Base-by-base conservation (phyloP, 2,888 invertebrate genomes). In the Heliconius hortense region DNA sequence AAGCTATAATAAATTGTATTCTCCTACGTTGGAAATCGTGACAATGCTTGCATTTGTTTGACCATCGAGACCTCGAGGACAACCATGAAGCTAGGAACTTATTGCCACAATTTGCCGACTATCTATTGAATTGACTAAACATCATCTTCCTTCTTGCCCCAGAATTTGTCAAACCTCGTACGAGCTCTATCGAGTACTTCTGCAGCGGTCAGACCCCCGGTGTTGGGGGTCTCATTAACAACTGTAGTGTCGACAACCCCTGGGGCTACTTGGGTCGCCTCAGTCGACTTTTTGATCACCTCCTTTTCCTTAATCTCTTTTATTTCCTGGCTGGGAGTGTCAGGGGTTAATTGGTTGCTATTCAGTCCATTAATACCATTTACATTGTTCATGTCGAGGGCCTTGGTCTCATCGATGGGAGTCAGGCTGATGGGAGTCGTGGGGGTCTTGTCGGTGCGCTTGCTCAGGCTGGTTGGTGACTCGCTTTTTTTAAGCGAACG, bases 131-230 rank as follows among this genome's bases (percentile, higher is more conserved):
- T 67, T 78, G 79, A 85, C 84, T 93, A 94, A 82, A 94, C 95
- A 84, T 95, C 95, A 82, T 95, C 95, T 83, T 95, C 95, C 83
- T 94, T 95, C 84, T 96, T 96, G 80, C 96, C 96, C 97, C 97
- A 97, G 90, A 97, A 97, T 85, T 97, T 96, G 90, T 97, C 97
- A 87, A 97, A 97, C 83, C 97, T 96, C 88, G 96, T 96, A 82
- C 97, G 96, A 83, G 97, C 97, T 88, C 96, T 96, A 87, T 97
- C 97, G 80, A 97, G 93, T 78, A 97, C 97, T 86, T 97, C 97
- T 75, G 96, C 95, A 59, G 97, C 96, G 70, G 95, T 93, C 64
- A 96, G 92, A 3, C 95, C 94, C n/a, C 93, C 94, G 69, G 85
- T 83, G 73, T 83, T 81, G 53, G 91, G 81, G 72, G 87, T 79